Evolutionary conservation across 2,888 invertebrate genomes (phyloP), one percentile per base, ranked within the genome.

Genomic region (Leptinotarsa peninsularis): DNA sequence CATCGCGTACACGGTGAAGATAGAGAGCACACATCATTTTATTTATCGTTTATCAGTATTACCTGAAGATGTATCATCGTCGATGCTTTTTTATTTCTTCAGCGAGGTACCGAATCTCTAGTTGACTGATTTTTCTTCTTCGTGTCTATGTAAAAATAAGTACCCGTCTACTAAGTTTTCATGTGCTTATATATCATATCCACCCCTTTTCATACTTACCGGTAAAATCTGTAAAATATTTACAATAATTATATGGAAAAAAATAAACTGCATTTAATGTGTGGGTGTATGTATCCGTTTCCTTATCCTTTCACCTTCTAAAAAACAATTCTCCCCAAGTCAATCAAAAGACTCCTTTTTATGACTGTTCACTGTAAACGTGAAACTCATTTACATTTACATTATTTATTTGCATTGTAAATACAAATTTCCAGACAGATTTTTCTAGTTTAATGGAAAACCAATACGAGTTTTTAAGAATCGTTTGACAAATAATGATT

Each of bases 201-300:
- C 84, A 82, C 81, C 43, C 43, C 83, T 82, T 82, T 82, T 84
- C 81, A 78, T 82, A 84, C 82, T 82, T 83, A 84, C 83, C 84
- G 81, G 81, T 84, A 83, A 84, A 84, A 82, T 71, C 80, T 84
- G 84, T 85, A 84, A 83, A 84, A 83, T 83, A 82, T 83, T 83
- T 84, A 82, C 81, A 80, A 82, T 79, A 52, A 56, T 69, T 50
- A 70, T 80, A 83, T 83, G 81, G 79, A 84, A 82, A 82, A 83
- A 84, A 85, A 85, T 85, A 85, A 85, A 85, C 79, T 85, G 85
- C 85, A 85, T 85, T 85, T 85, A 85, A 85, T 85, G 85, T 85
- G 83, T 77, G 74, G 43, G 43, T 43, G 43, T 43, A 10, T 43
- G 43, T 13, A 13, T 43, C 43, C 43, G 10, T 43, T 43, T 43